Base-by-base conservation (phyloP, 2,888 invertebrate species). In the Lathronympha strigana region DNA sequence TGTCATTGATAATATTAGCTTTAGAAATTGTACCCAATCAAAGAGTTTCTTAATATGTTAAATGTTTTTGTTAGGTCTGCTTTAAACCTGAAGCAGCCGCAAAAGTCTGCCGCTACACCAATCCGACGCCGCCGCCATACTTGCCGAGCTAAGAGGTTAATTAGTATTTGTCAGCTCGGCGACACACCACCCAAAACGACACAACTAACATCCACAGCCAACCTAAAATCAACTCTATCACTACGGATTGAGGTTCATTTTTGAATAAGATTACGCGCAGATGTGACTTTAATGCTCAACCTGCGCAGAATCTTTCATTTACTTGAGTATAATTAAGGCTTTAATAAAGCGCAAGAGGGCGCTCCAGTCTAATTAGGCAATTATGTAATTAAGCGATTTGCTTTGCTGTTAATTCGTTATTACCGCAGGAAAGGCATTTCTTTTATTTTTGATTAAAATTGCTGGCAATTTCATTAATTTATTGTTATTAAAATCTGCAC, bases 91-190 rank as follows among this genome's bases (percentile, higher is more conserved):
- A 58, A 31, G 49, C 43, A 49, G 28, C 28, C 21, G 17, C 51
- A 66, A 64, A 55, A 53, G 15, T 58, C 51, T 61, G 25, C 58
- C 67, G 63, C 68, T 81, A 80, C 80, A 77, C 76, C 74, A 76
- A 81, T 82, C 79, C 73, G 74, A 74, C 76, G 71, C 75, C 73
- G 66, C 67, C 72, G 73, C 78, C 79, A 75, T 76, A 74, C 79
- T 80, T 76, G 72, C 69, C 71, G 50, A 68, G 73, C 83, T 79
- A 81, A 81, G 75, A 81, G 78, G 75, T 79, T 83, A 82, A 82
- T 82, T 78, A 80, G 78, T 82, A 83, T 83, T 84, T 84, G 82
- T 81, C 80, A 82, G 78, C 78, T 77, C 61, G 28, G 63, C 61
- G 62, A n/a, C 36, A 43, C 63, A 45, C 61, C 49, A 4, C n/a